A percentile compares a stretch with the other conserved stretches of the same genome.
Conservation (phyloP, 2,888 invertebrate genomes). For the Anthophora plumipes region DNA sequence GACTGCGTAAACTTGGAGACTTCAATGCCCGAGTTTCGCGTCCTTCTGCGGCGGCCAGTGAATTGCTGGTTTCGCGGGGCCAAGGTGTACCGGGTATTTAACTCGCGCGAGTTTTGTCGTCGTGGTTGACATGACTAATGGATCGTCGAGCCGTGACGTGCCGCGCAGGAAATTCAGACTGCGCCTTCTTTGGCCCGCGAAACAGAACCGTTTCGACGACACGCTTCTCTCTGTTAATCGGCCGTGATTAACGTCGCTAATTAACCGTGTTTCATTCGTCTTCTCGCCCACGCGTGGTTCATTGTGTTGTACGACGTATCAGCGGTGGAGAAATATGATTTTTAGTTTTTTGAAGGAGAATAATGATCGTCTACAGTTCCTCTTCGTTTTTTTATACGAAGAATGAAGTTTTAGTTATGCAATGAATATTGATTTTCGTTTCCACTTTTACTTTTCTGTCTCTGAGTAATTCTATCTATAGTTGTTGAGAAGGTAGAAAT, state of each 20-base stretch:
- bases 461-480: no score
- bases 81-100: slow-evolving; percentile 74
- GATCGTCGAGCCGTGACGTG: slow-evolving; percentile 61
- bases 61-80: slow-evolving; percentile 66
- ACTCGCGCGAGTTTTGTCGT: slow-evolving; percentile 72
- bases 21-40: slow-evolving; percentile 65
- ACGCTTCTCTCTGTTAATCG: slow-evolving; percentile 19
- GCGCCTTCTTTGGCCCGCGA: slow-evolving; percentile 51
- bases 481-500: no score
- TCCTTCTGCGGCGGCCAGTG: slow-evolving; percentile 60
- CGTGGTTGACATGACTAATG: slow-evolving; percentile 68
- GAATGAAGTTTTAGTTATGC: no score
- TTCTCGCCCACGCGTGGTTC: neutral
- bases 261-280: slow-evolving; percentile 11
- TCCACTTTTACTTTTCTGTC: no score
- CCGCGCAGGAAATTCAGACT: slow-evolving; percentile 51
- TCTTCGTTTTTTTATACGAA: no score
- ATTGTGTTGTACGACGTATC: neutral
- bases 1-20: slow-evolving; percentile 44
- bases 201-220: slow-evolving; percentile 24
- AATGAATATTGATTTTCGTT: no score
- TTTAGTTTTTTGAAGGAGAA: no score
- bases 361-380: no score
- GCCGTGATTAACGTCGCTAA: slow-evolving; percentile 37
- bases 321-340: neutral